A percentile compares a stretch with the other conserved stretches of the same genome.
phyloP scores from a whole-genome alignment of 2,888 invertebrate genomes.

The Drosophila demipolita region DNA sequence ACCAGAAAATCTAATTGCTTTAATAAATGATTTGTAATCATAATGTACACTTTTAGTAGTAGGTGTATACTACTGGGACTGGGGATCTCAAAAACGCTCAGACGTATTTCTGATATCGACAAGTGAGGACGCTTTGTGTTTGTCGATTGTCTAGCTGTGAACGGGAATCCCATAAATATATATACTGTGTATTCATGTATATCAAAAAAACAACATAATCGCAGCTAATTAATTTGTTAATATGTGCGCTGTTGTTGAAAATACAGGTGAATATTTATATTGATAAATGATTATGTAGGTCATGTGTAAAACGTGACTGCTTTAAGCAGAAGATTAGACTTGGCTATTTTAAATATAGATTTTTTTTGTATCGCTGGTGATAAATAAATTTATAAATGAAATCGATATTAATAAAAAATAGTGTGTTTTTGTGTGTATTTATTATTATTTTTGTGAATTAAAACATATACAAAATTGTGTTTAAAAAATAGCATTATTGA shows the following conservation, averaged over 20 bases:
- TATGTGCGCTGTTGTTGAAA: conserved; percentile 44
- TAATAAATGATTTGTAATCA: conserved; percentile 45
- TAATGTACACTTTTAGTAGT: conserved; percentile 1
- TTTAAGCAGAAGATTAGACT: neutral
- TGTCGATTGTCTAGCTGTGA: conserved; percentile 11
- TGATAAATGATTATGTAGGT: neutral
- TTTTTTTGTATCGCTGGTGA: neutral
- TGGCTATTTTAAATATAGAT: conserved; percentile 1
- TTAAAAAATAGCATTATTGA: neutral
- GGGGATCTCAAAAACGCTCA: conserved; percentile 50
- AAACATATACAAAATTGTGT: neutral
- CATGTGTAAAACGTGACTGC: conserved; percentile 1
- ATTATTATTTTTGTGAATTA: neutral
- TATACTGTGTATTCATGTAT: neutral
- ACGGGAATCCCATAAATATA: neutral
- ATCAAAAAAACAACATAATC: conserved; percentile 5
- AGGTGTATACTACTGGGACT: conserved; percentile 17
- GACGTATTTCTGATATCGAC: conserved; percentile 66
- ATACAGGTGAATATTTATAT: conserved; percentile 55
- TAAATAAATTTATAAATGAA: neutral
- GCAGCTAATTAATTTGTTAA: conserved; percentile 6
- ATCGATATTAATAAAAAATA: neutral
- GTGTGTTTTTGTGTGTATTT: neutral
- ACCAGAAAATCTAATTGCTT: conserved; percentile 60
- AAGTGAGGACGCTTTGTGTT: conserved; percentile 49